Percentiles rank a stretch among this genome's conserved stretches.
phyloP scores from a whole-genome alignment of 2,797 vertebrate species.

The Danio tinwini region DNA sequence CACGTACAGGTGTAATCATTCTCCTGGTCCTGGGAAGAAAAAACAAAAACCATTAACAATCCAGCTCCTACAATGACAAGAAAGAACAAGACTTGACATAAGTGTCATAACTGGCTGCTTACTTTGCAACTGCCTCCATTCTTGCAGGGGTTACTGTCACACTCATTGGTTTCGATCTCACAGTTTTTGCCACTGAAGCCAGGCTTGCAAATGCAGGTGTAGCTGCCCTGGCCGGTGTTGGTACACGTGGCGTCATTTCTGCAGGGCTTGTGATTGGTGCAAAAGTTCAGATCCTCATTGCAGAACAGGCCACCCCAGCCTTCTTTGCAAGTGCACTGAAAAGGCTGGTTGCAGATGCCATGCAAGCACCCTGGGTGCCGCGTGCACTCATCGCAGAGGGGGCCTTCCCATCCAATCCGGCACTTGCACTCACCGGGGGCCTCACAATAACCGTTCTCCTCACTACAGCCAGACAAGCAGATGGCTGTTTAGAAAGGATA shows the following conservation, averaged over 20 bases:
- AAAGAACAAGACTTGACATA: neutral
- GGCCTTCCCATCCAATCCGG: constrained; percentile 85
- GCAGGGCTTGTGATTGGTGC: constrained; percentile 86
- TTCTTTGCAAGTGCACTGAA: constrained; percentile 85
- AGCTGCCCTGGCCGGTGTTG: constrained; percentile 87
- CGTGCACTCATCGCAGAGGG: constrained; percentile 80
- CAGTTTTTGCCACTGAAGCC: constrained; percentile 81
- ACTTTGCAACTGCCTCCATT: constrained; percentile 91
- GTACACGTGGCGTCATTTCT: constrained; percentile 82
- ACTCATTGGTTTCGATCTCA: constrained; percentile 82
- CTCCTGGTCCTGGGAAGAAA: constrained; percentile 73
- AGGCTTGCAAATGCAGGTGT: constrained; percentile 82
- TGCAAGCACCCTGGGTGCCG: constrained; percentile 82
- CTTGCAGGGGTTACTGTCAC: constrained; percentile 88
- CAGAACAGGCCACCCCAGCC: constrained; percentile 89
- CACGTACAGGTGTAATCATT: constrained; percentile 84
- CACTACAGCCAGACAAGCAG: constrained; percentile 83
- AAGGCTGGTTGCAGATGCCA: constrained; percentile 81
- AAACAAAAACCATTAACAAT: neutral
- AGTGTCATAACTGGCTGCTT: constrained; percentile 61
- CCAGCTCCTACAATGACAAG: neutral
- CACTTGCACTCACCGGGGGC: constrained; percentile 84
- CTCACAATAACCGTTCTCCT: constrained; percentile 81
- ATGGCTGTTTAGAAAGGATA: constrained; percentile 77
- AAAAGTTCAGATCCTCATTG: constrained; percentile 88